A percentile compares a stretch with the other conserved stretches of the same genome.
These are phyloP conservation scores for Prionailurus viverrinus DNA, from an alignment of 2,113 vertebrate species.

Conservation along the genomic window DNA sequence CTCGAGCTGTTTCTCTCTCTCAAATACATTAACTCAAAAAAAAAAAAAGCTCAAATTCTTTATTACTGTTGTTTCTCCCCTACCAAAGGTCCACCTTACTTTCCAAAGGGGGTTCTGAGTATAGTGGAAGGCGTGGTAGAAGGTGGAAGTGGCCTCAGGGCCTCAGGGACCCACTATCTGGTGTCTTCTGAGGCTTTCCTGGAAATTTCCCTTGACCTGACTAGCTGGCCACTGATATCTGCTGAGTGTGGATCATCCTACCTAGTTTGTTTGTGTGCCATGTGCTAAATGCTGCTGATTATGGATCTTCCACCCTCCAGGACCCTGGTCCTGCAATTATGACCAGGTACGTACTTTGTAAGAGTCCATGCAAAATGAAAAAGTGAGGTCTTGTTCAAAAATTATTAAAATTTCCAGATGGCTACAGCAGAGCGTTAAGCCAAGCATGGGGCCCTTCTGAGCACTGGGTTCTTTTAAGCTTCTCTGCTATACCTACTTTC, in stretches of 20 bases:
- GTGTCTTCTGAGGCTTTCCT: not conserved
- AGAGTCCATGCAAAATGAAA: constrained; percentile 26
- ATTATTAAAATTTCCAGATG: not conserved
- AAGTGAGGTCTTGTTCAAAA: not conserved
- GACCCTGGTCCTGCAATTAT: too few relatives aligned
- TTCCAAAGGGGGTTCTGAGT: not conserved
- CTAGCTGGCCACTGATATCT: not conserved
- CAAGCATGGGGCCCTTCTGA: not conserved
- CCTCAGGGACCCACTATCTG: not conserved
- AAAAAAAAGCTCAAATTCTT: not conserved
- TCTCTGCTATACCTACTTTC: not conserved
- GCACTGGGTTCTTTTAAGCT: not conserved
- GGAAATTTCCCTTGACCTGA: not conserved
- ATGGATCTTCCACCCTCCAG: not conserved
- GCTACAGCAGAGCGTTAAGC: not conserved
- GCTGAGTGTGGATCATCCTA: not conserved
- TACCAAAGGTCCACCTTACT: not conserved
- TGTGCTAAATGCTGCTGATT: not conserved
- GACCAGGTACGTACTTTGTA: not conserved
- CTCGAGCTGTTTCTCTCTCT: too few relatives aligned
- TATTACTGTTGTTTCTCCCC: not conserved
- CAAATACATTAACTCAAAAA: too few relatives aligned
- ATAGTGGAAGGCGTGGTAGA: not conserved
- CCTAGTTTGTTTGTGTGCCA: not conserved
- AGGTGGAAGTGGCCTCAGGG: fast-evolving